Conservation (phyloP, 2,888 invertebrate genomes). For the Melipona bicolor region DNA sequence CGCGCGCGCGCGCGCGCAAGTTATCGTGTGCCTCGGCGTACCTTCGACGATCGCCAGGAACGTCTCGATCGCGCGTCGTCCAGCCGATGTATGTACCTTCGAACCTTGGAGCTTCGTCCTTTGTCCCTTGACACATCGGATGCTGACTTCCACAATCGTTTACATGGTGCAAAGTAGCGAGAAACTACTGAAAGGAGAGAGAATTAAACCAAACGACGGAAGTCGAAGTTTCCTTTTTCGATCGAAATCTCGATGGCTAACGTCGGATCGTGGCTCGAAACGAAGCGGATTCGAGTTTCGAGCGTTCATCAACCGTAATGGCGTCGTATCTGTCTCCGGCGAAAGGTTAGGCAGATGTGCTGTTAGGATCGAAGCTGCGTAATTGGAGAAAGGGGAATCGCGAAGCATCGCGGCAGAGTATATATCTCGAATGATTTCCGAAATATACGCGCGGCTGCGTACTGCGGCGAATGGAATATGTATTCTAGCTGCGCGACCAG, state of each 20-base stretch:
- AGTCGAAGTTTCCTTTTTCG: neutral
- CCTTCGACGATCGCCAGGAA: conserved; percentile 30
- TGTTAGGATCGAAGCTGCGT: neutral
- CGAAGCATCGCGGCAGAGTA: neutral
- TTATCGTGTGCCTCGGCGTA: conserved; percentile 2
- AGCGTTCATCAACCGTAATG: neutral
- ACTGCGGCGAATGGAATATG: conserved; percentile 5
- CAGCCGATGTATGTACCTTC: neutral
- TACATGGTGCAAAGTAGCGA: neutral
- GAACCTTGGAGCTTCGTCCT: conserved; percentile 14
- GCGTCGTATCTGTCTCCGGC: neutral
- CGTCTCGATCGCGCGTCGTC: neutral
- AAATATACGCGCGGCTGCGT: conserved; percentile 4
- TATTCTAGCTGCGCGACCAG: conserved; percentile 6
- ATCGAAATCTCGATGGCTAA: neutral
- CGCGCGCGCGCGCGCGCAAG: too few relatives aligned
- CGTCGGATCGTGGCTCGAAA: neutral
- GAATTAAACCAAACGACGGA: neutral
- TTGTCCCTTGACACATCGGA: conserved; percentile 54
- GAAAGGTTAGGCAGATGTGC: neutral
- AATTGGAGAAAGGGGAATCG: neutral
- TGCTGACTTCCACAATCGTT: neutral
- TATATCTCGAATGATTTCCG: conserved; percentile 3
- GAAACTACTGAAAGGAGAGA: neutral
- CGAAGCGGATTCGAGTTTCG: neutral